Evolutionary conservation across 2,113 vertebrate species (phyloP), one percentile per base, ranked within the genome.

Genomic region (Triplophysa siluroides): DNA sequence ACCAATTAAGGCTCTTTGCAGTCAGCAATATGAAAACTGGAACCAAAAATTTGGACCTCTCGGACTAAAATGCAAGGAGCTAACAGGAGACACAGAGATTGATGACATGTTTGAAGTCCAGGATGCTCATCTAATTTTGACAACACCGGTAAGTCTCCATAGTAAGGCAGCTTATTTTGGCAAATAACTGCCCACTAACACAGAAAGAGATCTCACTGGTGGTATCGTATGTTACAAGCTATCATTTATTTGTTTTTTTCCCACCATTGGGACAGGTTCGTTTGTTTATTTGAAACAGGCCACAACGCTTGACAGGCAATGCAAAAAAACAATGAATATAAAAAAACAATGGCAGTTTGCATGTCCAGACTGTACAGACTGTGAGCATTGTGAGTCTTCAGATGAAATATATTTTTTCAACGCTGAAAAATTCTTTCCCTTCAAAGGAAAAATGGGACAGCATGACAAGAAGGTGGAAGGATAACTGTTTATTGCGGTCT

Each of bases 51-150:
- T 99, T 90, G 95, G 94, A 85, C 93, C 95, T 64, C 83, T 99
- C 83, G 97, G 97, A 83, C 88, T 99, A 75, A 95, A 56, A 76
- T 99, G 97, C 91, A 99, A 98, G 88, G 96, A 99, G 85, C 89
- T 99, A 84, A 99, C 97, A 19, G 97, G 98, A 79, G 98, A 99
- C 92, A 99, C 97, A 26, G 88, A 94, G 86, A 92, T 98, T 68
- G 97, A 99, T 85, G 97, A 99, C 86, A 93, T 98, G 72, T 99
- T 99, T 93, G 97, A 99, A 91, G 97, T 99, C 88, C 95, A 97
- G 69, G 93, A 98, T 45, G 95, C 96, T 68, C 93, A 99, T 83
- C 93, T 99, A 87, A 98, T 99, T 89, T 93, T 97, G 89, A 99
- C 97, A 73, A 99, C 98, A 19, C 97, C 98, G 56, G 98, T 99